Percentiles rank a stretch among this genome's conserved stretches.
phyloP scores from a whole-genome alignment of 2,888 invertebrate genomes.

The Noctuana brunneofusca region DNA sequence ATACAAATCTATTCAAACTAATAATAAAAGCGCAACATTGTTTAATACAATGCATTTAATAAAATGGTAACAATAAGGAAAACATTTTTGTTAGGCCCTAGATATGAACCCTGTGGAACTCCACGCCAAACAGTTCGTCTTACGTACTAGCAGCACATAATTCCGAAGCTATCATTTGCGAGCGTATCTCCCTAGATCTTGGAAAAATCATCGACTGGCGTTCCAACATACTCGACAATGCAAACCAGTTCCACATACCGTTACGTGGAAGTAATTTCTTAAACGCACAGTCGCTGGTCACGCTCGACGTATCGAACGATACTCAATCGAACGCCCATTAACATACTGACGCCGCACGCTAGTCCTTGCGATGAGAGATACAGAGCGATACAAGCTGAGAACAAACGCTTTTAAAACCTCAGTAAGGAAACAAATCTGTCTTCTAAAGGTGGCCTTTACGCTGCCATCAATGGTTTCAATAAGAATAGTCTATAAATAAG shows the following conservation, averaged over 20 bases:
- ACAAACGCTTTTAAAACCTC: constrained; percentile 19
- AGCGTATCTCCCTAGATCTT: constrained; percentile 45
- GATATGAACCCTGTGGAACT: constrained; percentile 21
- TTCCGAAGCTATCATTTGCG: constrained; percentile 33
- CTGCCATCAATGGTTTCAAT: constrained; percentile 1
- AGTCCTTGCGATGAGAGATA: constrained; percentile 28
- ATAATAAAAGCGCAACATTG: no score
- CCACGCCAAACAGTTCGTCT: constrained; percentile 12
- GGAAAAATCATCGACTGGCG: constrained; percentile 63
- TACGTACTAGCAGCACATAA: no score
- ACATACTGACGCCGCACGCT: constrained; percentile 44
- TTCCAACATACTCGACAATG: constrained; percentile 55
- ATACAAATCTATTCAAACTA: no score
- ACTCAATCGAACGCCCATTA: constrained; percentile 47
- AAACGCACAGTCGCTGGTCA: constrained; percentile 61
- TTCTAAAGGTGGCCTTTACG: background rate
- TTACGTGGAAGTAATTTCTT: constrained; percentile 74
- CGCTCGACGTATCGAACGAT: constrained; percentile 53
- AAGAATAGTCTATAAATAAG: background rate
- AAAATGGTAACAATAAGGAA: background rate
- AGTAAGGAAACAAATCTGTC: background rate
- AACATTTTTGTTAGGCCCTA: background rate
- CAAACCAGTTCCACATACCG: constrained; percentile 72
- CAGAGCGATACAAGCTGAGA: constrained; percentile 15
- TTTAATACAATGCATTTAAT: background rate